Evolutionary conservation across 2,113 vertebrate genomes (phyloP).

Genomic region (Tinamus guttatus): DNA sequence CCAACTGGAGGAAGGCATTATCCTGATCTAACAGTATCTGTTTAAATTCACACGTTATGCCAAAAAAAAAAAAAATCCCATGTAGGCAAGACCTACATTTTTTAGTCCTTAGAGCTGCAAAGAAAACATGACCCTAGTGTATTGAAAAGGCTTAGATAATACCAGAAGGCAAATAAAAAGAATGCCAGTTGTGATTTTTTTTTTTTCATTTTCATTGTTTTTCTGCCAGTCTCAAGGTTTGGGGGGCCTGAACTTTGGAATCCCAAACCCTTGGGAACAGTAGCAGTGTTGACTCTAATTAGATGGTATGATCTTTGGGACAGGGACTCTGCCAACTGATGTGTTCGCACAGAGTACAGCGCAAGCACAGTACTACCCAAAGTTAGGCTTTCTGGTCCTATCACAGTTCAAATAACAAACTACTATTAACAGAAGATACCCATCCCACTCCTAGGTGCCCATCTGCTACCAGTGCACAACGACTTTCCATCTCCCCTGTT

Average conservation of each 20-base stretch:
- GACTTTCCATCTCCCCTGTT: neutral
- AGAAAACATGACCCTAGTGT: constrained; percentile 26
- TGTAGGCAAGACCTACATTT: constrained; percentile 66
- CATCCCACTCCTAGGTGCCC: neutral
- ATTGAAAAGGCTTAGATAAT: constrained; percentile 8
- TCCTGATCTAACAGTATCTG: neutral
- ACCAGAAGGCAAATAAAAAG: constrained; percentile 68
- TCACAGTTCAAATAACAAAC: neutral
- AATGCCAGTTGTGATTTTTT: neutral
- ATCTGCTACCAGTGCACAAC: neutral
- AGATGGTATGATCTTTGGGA: constrained; percentile 24
- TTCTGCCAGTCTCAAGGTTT: constrained; percentile 37
- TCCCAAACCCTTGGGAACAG: accelerated
- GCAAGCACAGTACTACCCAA: neutral
- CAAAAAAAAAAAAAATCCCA: neutral
- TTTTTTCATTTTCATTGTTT: constrained; percentile 25
- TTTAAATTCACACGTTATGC: neutral
- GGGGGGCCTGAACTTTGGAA: constrained; percentile 26
- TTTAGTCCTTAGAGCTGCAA: neutral
- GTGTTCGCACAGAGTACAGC: neutral
- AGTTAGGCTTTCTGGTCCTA: neutral
- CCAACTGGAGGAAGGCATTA: neutral
- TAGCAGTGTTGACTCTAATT: constrained; percentile 46
- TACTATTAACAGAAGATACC: neutral
- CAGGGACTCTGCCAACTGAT: neutral